Evolutionary conservation across 92 coral and sea anemone genomes (phyloP).

Genomic region (Epizoanthus stellaris): DNA sequence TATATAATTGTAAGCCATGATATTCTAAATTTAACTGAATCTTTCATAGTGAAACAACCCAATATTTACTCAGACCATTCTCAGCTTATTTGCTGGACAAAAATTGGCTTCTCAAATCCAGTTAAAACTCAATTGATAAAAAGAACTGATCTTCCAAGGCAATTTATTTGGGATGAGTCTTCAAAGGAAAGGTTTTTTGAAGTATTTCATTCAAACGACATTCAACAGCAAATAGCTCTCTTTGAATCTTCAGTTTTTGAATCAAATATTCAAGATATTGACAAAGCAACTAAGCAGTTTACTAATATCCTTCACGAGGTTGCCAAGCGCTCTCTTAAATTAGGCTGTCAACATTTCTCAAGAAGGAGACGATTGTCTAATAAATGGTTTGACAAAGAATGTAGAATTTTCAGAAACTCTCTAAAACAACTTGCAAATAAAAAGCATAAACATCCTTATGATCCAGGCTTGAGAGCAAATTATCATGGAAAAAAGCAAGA

Average conservation of each 20-base stretch:
- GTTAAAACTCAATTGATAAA: not conserved
- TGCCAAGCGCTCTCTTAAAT: not conserved
- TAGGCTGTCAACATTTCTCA: not conserved
- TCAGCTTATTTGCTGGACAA: constrained; percentile 1
- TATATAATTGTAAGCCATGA: constrained; percentile 34
- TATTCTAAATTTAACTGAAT: not conserved
- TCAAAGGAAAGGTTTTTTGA: not conserved
- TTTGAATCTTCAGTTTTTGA: not conserved
- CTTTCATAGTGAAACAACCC: not conserved
- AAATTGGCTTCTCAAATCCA: not conserved
- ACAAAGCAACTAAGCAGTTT: not conserved
- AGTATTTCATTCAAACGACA: not conserved
- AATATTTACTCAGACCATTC: not conserved
- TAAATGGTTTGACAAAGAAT: too few relatives aligned
- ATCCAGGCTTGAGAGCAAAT: not conserved
- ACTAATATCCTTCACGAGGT: not conserved
- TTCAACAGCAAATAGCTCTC: not conserved
- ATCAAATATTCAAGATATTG: not conserved
- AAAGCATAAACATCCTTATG: not conserved
- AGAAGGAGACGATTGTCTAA: too few relatives aligned
- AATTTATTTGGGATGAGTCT: constrained; percentile 10
- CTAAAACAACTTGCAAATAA: not conserved
- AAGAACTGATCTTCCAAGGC: constrained; percentile 17
- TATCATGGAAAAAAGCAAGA: not conserved
- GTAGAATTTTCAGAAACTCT: not conserved